A percentile compares a stretch with the other conserved stretches of the same genome.
Conservation (phyloP, 2,113 vertebrate genomes). For the Dicrurus megarhynchus region DNA sequence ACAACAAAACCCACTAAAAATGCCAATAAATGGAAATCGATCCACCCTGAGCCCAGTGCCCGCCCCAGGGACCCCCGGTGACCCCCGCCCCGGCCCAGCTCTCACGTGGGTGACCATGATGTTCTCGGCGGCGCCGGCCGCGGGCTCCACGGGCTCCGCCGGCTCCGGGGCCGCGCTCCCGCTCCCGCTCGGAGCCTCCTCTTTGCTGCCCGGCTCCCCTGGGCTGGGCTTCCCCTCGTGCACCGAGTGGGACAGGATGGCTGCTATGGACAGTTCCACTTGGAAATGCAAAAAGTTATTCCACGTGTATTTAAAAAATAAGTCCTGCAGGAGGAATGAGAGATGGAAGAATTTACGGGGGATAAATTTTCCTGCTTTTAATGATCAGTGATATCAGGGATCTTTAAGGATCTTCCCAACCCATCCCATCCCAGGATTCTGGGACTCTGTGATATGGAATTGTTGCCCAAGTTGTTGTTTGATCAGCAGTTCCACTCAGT, state of each 20-base stretch:
- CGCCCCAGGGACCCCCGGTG: background rate
- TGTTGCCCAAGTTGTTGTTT: background rate
- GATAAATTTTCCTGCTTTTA: fast-evolving
- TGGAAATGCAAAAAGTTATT: slow-evolving; percentile 99
- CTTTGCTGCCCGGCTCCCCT: background rate
- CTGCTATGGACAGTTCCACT: slow-evolving; percentile 93
- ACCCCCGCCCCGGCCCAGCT: background rate
- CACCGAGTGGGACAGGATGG: slow-evolving; percentile 85
- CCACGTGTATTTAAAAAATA: slow-evolving; percentile 98
- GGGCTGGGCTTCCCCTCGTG: slow-evolving; percentile 62
- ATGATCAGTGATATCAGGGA: fast-evolving
- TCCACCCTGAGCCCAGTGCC: background rate
- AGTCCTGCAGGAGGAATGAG: slow-evolving; percentile 76
- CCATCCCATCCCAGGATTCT: background rate
- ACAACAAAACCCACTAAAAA: background rate
- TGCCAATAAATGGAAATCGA: background rate
- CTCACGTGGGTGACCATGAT: slow-evolving; percentile 63
- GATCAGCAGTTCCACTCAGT: background rate
- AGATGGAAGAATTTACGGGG: background rate
- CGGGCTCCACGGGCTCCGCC: fast-evolving
- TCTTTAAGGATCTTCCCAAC: background rate
- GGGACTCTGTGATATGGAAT: background rate
- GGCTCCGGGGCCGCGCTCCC: background rate
- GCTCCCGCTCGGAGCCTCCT: slow-evolving; percentile 32
- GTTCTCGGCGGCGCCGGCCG: slow-evolving; percentile 46